Conservation (phyloP, 1,140 invertebrate species). For the Diachasmimorpha longicaudata region DNA sequence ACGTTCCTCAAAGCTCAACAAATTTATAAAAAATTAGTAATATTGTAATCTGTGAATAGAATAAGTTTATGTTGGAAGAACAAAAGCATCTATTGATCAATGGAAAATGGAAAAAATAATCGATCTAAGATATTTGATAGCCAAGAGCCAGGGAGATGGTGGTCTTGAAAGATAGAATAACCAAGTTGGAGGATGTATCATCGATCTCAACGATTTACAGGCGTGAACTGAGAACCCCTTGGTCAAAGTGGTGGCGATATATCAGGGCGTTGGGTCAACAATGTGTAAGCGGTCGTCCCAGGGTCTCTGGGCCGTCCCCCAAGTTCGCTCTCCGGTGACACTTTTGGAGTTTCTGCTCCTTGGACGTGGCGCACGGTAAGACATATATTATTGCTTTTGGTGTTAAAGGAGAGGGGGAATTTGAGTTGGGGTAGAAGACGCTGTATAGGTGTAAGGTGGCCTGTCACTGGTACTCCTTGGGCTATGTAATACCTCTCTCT, state of each 20-base stretch:
- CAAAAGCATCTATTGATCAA: background rate
- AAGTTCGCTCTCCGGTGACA: conserved; percentile 56
- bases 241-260: conserved; percentile 47
- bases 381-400: conserved; percentile 43
- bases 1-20: no score
- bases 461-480: background rate
- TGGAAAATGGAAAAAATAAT: background rate
- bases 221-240: conserved; percentile 48
- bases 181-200: conserved; percentile 1
- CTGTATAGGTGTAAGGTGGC: conserved; percentile 13
- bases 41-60: no score
- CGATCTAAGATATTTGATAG: background rate
- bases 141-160: background rate
- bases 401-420: background rate
- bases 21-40: no score
- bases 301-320: conserved; percentile 39
- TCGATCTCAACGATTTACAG: conserved; percentile 11
- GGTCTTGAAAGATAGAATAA: background rate
- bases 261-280: conserved; percentile 56
- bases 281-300: conserved; percentile 51
- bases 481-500: background rate
- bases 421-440: background rate
- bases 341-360: conserved; percentile 59
- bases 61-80: no score
- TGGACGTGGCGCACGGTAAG: conserved; percentile 44